Conservation (phyloP, 2,113 vertebrate genomes). For the Halichoerus grypus region DNA sequence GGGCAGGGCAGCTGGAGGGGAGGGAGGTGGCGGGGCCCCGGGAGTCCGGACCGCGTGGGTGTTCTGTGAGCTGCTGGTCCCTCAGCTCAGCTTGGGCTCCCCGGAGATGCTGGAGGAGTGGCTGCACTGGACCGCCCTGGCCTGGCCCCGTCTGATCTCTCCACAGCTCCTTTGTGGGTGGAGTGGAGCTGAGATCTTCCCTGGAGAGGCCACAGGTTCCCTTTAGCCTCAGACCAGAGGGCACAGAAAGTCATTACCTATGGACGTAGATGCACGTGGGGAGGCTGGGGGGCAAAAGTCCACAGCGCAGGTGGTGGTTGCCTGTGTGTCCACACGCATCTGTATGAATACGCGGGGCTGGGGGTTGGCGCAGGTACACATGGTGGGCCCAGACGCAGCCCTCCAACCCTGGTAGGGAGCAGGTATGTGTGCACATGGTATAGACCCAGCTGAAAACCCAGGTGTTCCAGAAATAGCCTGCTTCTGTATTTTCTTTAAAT, state of each 20-base stretch:
- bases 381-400: not conserved
- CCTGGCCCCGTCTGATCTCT: not conserved
- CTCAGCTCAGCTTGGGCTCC: too few relatives aligned
- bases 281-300: not conserved
- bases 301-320: too few relatives aligned
- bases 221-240: not conserved
- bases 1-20: not conserved
- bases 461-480: not conserved
- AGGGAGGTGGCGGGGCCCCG: not conserved
- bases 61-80: not conserved
- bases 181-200: not conserved
- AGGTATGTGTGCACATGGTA: not conserved
- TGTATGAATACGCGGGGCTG: too few relatives aligned
- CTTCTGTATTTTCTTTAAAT: not conserved
- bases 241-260: not conserved
- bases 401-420: not conserved
- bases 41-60: accelerated
- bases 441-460: not conserved
- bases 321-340: not conserved
- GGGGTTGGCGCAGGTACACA: not conserved
- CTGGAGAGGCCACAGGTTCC: not conserved
- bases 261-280: accelerated
- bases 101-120: not conserved
- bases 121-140: not conserved
- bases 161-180: not conserved